Base-by-base conservation (phyloP, 2,888 invertebrate genomes). In the Autographa gamma region DNA sequence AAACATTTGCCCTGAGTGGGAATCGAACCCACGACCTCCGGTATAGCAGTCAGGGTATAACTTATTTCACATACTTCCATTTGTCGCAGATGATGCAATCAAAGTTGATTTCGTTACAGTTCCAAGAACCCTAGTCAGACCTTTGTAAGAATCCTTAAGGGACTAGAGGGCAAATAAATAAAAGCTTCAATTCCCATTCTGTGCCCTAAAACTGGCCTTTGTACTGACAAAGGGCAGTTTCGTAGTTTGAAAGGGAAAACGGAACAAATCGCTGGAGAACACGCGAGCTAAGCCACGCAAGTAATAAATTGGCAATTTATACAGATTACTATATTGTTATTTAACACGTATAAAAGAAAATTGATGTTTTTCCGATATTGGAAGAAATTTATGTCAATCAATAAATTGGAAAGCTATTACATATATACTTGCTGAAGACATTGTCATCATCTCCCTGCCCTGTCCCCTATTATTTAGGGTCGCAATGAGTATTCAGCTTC, bases 251-350 rank as follows among this genome's bases (percentile, higher is more conserved):
- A 81, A 76, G 67, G 68, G 71, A 79, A 77, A 76, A 76, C 32
- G 18, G 64, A 67, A 79, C 79, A 81, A 86, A 86, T 85, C 60
- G 81, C 65, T 56, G 58, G 62, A 43, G 63, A 74, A 63, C 86
- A 86, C 86, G 86, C 86, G 60, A 86, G 25, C 59, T 52, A 79
- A 77, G 79, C 73, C 72, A 63, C 11, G 66, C 60, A 43, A 41
- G 69, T 82, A 83, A 85, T 82, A 76, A 82, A 85, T 85, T 85
- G 77, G 69, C 77, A 77, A 81, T 83, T 80, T 81, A 72, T 73
- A 83, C 77, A 82, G 86, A 86, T 84, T 80, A 84, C 81, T 81
- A 66, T 69, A 69, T 79, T 69, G 73, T 75, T 75, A 65, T 69
- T 66, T 60, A 25, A 63, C 43, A 25, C 34, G 64, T 62, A 9